Evolutionary conservation across 2,797 vertebrate genomes (phyloP), one percentile per base, ranked within the genome.

Genomic region (Tragopan temminckii): DNA sequence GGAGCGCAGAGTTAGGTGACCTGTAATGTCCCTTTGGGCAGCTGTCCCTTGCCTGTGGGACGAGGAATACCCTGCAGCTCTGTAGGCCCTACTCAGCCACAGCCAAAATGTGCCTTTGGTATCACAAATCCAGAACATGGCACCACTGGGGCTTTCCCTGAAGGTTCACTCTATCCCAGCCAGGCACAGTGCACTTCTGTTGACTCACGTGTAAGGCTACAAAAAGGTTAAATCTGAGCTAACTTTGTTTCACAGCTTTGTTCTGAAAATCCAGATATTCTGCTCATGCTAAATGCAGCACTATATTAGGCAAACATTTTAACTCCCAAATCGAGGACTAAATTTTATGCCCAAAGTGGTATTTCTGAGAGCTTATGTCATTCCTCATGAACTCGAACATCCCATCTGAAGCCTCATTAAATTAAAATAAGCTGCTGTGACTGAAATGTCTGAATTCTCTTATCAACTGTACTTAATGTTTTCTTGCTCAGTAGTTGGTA

Each of bases 1-100:
- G 36, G 35, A 61, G 9, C 31, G 21, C 3, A 2, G 2, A 2
- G 2, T 42, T 58, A 33, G 4, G 17, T 42, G 25, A 31, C n/a
- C 20, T 42, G 59, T n/a, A 46, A 46, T 40, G 53, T n/a, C 35
- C 40, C 45, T 63, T 43, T 62, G 29, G 19, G 68, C 43, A 64
- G 20, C 36, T n/a, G 24, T 52, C 36, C 42, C 0, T 59, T 35
- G 23, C 23, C 23, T 35, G 27, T 17, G 6, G 16, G 57, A 11
- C 36, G 38, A 16, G 33, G 25, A 31, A 15, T 25, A 23, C 6
- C 57, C 50, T 70, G 36, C 35, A 7, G 13, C 48, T 57, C 4
- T 13, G 31, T 33, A 36, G 57, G 57, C 57, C 57, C 57, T 57
- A 21, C 63, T 42, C 27, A 55, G 45, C 40, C 40, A 9, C 21